Conservation (phyloP, 2,113 vertebrate species). For the Ceyx margarethae region DNA sequence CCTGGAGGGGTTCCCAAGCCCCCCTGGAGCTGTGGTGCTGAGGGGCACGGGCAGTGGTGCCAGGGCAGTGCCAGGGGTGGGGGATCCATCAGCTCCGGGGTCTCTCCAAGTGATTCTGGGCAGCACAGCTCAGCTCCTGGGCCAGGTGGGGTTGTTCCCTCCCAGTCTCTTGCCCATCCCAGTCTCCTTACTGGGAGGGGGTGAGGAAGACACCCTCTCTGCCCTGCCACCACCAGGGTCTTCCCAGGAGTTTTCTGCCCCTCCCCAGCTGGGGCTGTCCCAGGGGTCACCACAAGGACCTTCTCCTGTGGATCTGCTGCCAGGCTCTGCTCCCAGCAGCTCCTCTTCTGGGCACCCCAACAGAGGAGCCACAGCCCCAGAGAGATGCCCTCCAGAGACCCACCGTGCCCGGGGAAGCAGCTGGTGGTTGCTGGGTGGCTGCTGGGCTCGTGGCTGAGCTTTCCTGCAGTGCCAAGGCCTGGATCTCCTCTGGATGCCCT, state of each 20-base stretch:
- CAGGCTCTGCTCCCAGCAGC: not conserved
- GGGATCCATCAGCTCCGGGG: too few relatives aligned
- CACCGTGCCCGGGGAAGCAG: fast-evolving
- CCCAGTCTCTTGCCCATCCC: not conserved
- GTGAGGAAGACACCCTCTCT: not conserved
- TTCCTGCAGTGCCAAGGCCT: too few relatives aligned
- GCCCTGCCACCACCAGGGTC: not conserved
- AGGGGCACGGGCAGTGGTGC: too few relatives aligned
- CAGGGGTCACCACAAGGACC: fast-evolving
- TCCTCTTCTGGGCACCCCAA: not conserved
- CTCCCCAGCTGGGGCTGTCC: not conserved
- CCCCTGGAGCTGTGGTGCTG: too few relatives aligned
- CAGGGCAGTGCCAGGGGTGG: too few relatives aligned
- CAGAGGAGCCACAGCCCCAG: not conserved
- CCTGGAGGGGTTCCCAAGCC: too few relatives aligned
- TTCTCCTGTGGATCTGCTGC: not conserved
- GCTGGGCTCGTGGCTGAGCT: too few relatives aligned
- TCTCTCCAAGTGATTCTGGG: too few relatives aligned
- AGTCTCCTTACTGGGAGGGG: not conserved
- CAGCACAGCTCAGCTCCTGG: not conserved
- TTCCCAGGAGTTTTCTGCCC: not conserved
- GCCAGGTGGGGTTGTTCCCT: not conserved
- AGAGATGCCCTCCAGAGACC: not conserved
- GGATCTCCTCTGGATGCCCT: fast-evolving
- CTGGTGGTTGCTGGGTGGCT: not conserved